These are phyloP conservation scores for Tachysurus vachellii DNA, from an alignment of 2,113 vertebrate species.

Conservation along the genomic window DNA sequence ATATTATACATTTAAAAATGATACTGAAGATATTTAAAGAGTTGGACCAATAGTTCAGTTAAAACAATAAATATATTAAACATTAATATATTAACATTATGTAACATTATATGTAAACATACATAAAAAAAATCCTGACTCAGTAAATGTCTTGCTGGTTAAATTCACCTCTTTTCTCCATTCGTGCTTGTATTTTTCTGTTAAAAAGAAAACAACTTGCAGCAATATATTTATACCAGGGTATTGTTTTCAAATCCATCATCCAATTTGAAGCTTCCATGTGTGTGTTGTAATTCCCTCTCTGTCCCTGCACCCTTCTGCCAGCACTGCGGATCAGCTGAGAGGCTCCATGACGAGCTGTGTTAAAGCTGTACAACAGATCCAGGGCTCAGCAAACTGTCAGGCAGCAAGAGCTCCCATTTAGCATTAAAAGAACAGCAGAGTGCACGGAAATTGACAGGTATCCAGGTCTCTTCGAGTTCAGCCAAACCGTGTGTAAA, in stretches of 20 bases:
- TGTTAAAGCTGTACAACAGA: constrained; percentile 71
- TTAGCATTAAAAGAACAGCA: constrained; percentile 56
- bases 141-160: background rate
- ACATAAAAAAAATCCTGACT: background rate
- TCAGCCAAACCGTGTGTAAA: constrained; percentile 43
- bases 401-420: constrained; percentile 53
- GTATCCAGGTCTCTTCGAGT: constrained; percentile 52
- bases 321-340: background rate
- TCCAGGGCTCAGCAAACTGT: constrained; percentile 74
- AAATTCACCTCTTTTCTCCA: background rate
- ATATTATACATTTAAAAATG: background rate
- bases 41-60: background rate
- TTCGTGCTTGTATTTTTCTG: background rate
- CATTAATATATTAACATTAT: too few species aligned
- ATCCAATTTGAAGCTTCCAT: background rate
- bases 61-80: background rate
- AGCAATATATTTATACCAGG: constrained; percentile 4
- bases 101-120: too few species aligned
- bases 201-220: constrained; percentile 13
- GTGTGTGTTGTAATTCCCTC: background rate
- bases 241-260: constrained; percentile 21
- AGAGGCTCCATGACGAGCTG: constrained; percentile 71
- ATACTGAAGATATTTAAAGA: background rate
- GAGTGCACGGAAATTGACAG: constrained; percentile 60
- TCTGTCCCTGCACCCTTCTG: background rate